phyloP scores from a whole-genome alignment of 2,888 invertebrate species.

The Napeogenes inachia region DNA sequence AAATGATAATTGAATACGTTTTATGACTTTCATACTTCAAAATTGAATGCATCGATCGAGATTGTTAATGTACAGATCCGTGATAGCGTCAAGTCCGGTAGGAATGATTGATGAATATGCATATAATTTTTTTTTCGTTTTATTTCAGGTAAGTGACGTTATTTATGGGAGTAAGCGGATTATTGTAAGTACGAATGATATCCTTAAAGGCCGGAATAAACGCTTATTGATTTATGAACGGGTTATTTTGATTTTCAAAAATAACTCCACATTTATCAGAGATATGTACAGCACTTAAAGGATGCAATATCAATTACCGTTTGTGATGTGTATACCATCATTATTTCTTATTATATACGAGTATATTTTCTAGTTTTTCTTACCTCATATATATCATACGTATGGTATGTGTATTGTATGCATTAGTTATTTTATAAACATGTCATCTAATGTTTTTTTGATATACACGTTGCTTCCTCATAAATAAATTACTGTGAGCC shows the following conservation, averaged over 20 bases:
- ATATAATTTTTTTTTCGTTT: slow-evolving; percentile 40
- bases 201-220: neutral
- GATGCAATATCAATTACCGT: no score
- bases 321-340: no score
- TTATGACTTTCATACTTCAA: slow-evolving; percentile 9
- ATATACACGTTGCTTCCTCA: slow-evolving; percentile 51
- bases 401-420: neutral
- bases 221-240: neutral
- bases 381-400: no score
- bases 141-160: slow-evolving; percentile 37
- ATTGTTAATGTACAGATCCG: slow-evolving; percentile 17
- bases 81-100: slow-evolving; percentile 15
- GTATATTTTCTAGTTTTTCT: no score
- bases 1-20: slow-evolving; percentile 11
- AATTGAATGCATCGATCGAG: slow-evolving; percentile 14
- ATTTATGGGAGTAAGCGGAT: slow-evolving; percentile 12
- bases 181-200: slow-evolving; percentile 19
- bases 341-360: no score
- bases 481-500: slow-evolving; percentile 74
- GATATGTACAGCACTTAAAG: no score
- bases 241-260: no score
- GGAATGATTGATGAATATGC: slow-evolving; percentile 34
- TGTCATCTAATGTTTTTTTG: neutral
- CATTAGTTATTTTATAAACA: neutral
- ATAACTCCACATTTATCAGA: no score